These are phyloP conservation scores for Nothoprocta pentlandii DNA, from an alignment of 2,113 vertebrate genomes.

Conservation along the genomic window DNA sequence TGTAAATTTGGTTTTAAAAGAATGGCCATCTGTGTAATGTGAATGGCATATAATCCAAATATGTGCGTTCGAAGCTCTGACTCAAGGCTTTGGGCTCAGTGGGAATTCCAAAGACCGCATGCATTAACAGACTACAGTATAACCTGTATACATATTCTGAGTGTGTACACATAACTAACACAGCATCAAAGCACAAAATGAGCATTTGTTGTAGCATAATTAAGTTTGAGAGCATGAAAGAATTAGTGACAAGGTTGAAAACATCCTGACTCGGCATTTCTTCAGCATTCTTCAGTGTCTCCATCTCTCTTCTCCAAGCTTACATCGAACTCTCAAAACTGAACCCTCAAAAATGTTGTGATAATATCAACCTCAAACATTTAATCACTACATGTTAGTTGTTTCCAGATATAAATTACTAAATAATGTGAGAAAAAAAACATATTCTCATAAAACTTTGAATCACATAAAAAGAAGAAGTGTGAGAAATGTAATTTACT, in stretches of 20 bases:
- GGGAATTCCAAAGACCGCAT: neutral
- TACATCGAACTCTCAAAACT: neutral
- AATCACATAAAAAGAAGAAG: neutral
- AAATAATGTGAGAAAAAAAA: neutral
- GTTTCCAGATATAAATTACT: neutral
- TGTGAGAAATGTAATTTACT: neutral
- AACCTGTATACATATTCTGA: neutral
- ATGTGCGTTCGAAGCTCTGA: neutral
- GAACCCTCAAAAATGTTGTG: neutral
- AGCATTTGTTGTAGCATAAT: neutral
- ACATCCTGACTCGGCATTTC: rapidly evolving
- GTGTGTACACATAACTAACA: rapidly evolving
- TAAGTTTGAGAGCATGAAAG: neutral
- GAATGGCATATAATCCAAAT: neutral
- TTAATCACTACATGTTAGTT: neutral
- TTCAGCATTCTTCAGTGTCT: neutral
- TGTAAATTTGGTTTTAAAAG: conserved; percentile 49
- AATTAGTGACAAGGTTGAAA: neutral
- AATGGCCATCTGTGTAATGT: neutral
- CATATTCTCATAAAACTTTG: neutral
- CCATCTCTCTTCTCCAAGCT: neutral
- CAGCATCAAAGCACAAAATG: neutral
- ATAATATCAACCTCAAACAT: neutral
- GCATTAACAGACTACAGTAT: neutral
- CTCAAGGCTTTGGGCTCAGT: neutral